A percentile compares a stretch with the other conserved stretches of the same genome.
These are phyloP conservation scores for Lasioglossum oenotherae DNA, from an alignment of 2,888 invertebrate species.

Conservation along the genomic window DNA sequence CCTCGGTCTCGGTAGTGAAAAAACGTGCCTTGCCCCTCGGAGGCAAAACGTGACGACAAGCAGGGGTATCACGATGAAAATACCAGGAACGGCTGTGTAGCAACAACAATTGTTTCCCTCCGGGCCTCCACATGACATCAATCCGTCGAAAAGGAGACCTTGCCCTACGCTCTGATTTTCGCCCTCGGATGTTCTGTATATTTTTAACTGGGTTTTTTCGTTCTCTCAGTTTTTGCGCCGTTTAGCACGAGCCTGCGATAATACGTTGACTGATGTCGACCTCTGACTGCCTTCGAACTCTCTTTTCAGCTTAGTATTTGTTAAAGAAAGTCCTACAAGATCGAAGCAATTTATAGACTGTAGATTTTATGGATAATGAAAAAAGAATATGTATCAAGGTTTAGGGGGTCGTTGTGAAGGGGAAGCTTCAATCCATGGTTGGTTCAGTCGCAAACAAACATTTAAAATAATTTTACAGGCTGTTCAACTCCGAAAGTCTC, in stretches of 20 bases:
- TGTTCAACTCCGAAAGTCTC: background rate
- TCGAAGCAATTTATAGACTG: background rate
- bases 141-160: constrained; percentile 42
- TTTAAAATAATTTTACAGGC: background rate
- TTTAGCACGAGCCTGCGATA: constrained; percentile 21
- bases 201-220: constrained; percentile 41
- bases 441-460: background rate
- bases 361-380: background rate
- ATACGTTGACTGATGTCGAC: background rate
- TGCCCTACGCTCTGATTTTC: constrained; percentile 6
- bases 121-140: constrained; percentile 52
- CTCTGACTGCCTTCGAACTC: background rate
- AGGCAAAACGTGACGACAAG: constrained; percentile 54
- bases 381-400: background rate
- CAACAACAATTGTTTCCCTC: constrained; percentile 60
- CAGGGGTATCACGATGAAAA: constrained; percentile 53
- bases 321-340: background rate
- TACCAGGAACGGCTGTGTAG: constrained; percentile 43
- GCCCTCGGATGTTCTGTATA: constrained; percentile 26
- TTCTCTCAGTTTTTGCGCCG: background rate
- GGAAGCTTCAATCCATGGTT: background rate
- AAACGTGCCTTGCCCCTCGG: constrained; percentile 34
- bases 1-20: constrained; percentile 40
- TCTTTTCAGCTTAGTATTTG: background rate
- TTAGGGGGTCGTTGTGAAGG: background rate